These are phyloP conservation scores for Cetonia aurata DNA, from an alignment of 2,888 invertebrate species.

Conservation along the genomic window DNA sequence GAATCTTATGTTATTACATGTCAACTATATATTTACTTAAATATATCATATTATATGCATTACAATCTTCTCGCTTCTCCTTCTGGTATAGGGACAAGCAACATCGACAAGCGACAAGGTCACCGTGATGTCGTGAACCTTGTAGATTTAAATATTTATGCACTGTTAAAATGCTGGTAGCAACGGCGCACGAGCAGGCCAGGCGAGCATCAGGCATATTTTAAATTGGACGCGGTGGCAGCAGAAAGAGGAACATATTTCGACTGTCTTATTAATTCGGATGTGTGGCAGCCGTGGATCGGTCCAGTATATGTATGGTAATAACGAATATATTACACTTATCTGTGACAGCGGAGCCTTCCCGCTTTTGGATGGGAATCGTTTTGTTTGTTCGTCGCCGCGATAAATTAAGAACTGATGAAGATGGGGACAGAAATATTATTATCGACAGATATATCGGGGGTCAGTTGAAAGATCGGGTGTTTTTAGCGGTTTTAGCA, in stretches of 20 bases:
- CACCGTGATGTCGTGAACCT: slow-evolving; percentile 41
- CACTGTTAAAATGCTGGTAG: slow-evolving; percentile 51
- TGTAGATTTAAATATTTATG: slow-evolving; percentile 51
- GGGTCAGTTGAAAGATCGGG: no score
- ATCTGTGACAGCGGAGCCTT: slow-evolving; percentile 6
- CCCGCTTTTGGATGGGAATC: not conserved
- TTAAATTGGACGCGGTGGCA: slow-evolving; percentile 50
- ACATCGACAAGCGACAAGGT: slow-evolving; percentile 27
- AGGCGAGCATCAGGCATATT: slow-evolving; percentile 39
- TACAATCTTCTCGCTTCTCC: no score
- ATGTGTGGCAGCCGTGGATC: slow-evolving; percentile 4
- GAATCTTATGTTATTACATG: no score
- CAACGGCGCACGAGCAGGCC: not conserved
- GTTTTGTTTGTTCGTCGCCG: no score
- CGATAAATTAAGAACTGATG: no score
- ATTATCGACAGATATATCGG: no score
- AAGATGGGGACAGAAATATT: no score
- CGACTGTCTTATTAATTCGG: slow-evolving; percentile 40
- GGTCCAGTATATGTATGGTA: slow-evolving; percentile 11
- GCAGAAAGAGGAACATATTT: slow-evolving; percentile 29
- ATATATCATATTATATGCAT: no score
- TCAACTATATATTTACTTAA: no score
- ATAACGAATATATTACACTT: slow-evolving; percentile 37
- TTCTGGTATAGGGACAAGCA: no score
- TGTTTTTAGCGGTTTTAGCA: no score